phyloP scores from a whole-genome alignment of 2,888 invertebrate species.

The Oconnorella tubifera region DNA sequence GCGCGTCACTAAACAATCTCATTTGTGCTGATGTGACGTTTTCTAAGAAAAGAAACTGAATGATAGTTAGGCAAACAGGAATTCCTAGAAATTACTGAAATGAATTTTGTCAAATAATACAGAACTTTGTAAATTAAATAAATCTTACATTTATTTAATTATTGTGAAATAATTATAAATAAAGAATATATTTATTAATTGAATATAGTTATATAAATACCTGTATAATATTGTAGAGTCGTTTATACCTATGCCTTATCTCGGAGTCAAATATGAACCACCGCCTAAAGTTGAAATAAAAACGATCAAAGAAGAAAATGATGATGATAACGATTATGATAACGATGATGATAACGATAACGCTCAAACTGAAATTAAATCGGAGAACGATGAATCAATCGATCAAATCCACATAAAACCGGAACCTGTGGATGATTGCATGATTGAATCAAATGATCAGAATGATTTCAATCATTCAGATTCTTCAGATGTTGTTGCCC shows the following conservation, averaged over 20 bases:
- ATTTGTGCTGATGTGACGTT: no score
- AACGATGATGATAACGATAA: not conserved
- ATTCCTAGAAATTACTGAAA: no score
- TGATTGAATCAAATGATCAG: not conserved
- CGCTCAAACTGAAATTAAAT: not conserved
- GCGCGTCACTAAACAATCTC: no score
- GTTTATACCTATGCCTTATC: not conserved
- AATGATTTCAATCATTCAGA: not conserved
- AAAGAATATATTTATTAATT: no score
- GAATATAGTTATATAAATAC: no score
- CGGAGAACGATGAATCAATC: not conserved
- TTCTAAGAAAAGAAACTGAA: no score
- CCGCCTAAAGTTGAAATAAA: not conserved
- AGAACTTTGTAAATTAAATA: no score
- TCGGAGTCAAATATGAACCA: not conserved
- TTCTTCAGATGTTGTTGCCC: not conserved
- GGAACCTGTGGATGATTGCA: not conserved
- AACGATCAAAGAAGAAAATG: not conserved
- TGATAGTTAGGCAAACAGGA: no score
- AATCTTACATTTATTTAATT: no score
- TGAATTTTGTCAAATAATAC: no score
- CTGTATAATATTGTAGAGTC: no score
- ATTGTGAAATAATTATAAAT: no score
- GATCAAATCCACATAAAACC: not conserved
- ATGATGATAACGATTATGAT: not conserved